Evolutionary conservation across 37 sponge, comb jelly and placozoan genomes (phyloP), one percentile per base, ranked within the genome.

Genomic region (Aplysina aerophoba): DNA sequence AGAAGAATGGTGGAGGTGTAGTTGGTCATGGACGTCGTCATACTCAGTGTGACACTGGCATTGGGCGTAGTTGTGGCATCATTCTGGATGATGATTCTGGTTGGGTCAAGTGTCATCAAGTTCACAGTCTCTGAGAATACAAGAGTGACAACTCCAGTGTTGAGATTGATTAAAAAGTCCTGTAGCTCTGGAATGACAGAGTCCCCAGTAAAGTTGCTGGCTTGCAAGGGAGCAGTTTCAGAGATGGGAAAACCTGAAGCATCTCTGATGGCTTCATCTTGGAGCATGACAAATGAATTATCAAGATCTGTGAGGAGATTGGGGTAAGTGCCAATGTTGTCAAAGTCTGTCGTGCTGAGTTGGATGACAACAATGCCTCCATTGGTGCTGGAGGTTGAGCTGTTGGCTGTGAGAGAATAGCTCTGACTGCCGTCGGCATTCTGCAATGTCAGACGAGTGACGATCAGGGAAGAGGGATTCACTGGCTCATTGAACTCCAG

Each of bases 401-500:
- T 91, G 11, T 50, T 24, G 25, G 25, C 14, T 37, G 91, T 86
- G 56, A 93, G 88, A 0, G 30, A 59, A 37, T 80, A 85, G 15
- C 54, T 37, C 50, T 87, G 78, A 25, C 60, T 55, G 25, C 86
- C 83, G 80, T 89, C 87, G 15, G 83, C 79, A 85, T 92, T 95
- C 57, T 91, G 87, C 15, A 97, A 60, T 0, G 74, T 78, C 12
- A 97, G 59, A 3, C 53, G 58, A 33, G 92, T 92, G 15, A 92
- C 84, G 34, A 91, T 89, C 13, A 97, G 77, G 22, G 88, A 85
- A 11, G 93, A 80, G 4, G 89, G 60, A 54, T 83, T 87, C 34
- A 97, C 92, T 28, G 93, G 84, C 64, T 97, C 94, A 81, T 82
- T 81, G 58, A 97, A 97, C 41, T 88, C 90, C 20, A 97, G 71